Base-by-base conservation (phyloP, 2,113 vertebrate genomes). In the Semicossyphus pulcher region DNA sequence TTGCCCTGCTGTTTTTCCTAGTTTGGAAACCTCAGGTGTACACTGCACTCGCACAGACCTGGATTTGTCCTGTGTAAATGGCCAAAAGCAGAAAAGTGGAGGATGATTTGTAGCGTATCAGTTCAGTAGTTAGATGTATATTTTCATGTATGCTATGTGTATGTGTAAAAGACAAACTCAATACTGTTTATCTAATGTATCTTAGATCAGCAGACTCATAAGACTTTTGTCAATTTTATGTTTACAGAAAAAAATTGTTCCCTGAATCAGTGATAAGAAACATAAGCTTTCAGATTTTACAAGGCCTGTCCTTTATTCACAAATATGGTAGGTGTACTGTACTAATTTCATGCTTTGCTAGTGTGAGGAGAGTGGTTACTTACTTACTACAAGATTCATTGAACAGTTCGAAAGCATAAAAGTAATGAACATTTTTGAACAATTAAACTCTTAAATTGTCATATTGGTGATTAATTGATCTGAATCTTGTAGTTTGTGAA, bases 211-310 rank as follows among this genome's bases (percentile, higher is more conserved):
- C 45, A 48, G 44, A 37, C 49, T 85, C 66, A 77, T 78, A 49
- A 68, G 60, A 70, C 79, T 58, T 80, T 10, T 89, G 51, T 87
- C 18, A 41, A 85, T 91, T 92, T 26, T 94, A 89, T 80, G 78
- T 94, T 93, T 93, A 28, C 96, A 99, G 98, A 95, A 98, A 92
- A 94, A 99, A 96, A 88, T 92, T 98, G 92, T 98, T 99, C 81
- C 96, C 97, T 0, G 98, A 99, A 81, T 98, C 98, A 86, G 96
- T 95, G 92, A 95, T 98, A 94, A 96, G 98, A 94, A 99, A 99
- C 90, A 98, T 99, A 93, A 96, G 95, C 95, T 99, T 97, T 95
- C 98, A 99, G 82, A 98, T 99, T 93, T 87, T 99, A 78, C 97
- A 99, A 93, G 98, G 98, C 59, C 92, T 99, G 89, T 96, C 97